Conservation (phyloP, 2,113 vertebrate genomes). For the Electrona antarctica region DNA sequence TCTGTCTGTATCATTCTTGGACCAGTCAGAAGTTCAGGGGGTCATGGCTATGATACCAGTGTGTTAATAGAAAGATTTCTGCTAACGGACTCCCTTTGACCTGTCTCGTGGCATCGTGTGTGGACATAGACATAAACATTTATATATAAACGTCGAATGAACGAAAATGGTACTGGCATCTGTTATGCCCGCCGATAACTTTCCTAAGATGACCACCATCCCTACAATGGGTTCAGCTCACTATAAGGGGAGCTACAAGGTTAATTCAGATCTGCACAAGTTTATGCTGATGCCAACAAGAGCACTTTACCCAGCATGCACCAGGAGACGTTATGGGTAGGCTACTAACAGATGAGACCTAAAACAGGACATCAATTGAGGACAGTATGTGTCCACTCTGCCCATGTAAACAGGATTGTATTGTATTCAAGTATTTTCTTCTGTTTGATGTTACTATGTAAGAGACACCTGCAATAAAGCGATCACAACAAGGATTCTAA, state of each 20-base stretch:
- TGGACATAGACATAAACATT: neutral
- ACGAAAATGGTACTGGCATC: conserved; percentile 1
- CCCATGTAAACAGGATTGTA: neutral
- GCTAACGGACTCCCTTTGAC: too few relatives aligned
- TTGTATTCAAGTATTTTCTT: too few relatives aligned
- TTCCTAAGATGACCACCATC: neutral
- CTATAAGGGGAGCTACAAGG: conserved; percentile 11
- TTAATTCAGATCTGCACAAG: conserved; percentile 21
- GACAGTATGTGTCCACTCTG: conserved; percentile 12
- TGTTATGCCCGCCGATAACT: neutral
- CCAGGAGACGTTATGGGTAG: conserved; percentile 31
- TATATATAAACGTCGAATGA: neutral
- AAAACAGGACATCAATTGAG: conserved; percentile 32
- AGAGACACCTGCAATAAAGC: too few relatives aligned
- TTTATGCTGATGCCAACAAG: conserved; percentile 53
- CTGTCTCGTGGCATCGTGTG: neutral
- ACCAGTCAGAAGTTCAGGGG: neutral
- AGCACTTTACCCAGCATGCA: conserved; percentile 58
- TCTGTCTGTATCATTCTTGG: conserved; percentile 47
- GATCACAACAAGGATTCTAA: too few relatives aligned
- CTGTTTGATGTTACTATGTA: neutral
- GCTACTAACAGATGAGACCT: conserved; percentile 33
- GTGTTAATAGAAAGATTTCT: too few relatives aligned
- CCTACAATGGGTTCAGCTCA: too few relatives aligned
- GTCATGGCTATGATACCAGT: neutral